Conservation (phyloP, 2,113 vertebrate genomes). For the Colossoma macropomum region DNA sequence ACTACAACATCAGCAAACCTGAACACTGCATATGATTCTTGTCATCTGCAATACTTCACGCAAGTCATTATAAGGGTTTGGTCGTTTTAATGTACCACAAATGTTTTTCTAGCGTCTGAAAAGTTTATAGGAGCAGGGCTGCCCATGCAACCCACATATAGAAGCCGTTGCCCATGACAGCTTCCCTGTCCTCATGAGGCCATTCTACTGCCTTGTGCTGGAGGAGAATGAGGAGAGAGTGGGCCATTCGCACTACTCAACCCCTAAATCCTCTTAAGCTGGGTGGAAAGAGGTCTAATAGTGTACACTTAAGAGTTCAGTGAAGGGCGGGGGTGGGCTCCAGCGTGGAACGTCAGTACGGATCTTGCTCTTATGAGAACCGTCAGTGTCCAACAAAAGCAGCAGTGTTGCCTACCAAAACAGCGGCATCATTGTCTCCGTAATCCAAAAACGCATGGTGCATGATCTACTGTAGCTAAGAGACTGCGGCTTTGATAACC, state of each 20-base stretch:
- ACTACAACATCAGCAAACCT: neutral
- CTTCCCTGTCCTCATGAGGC: neutral
- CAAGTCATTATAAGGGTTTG: no score
- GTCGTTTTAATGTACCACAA: no score
- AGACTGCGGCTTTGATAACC: neutral
- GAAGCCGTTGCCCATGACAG: neutral
- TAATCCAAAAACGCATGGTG: constrained; percentile 15
- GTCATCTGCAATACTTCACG: no score
- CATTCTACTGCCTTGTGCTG: constrained; percentile 26
- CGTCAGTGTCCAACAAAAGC: constrained; percentile 21
- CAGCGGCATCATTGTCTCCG: constrained; percentile 33
- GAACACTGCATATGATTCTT: no score
- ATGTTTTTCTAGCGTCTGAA: no score
- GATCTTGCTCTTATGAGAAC: constrained; percentile 8
- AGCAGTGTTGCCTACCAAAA: constrained; percentile 7
- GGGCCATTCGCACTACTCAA: constrained; percentile 33
- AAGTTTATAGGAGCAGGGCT: no score
- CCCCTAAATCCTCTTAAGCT: constrained; percentile 35
- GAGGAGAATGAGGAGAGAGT: constrained; percentile 13
- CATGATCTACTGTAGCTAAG: constrained; percentile 12
- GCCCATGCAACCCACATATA: neutral
- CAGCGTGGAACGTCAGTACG: neutral
- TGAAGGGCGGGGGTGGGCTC: neutral
- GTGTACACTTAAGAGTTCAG: constrained; percentile 24
- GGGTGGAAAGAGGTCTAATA: constrained; percentile 34